These are phyloP conservation scores for Aethina tumida DNA, from an alignment of 1,140 invertebrate genomes.

Conservation along the genomic window DNA sequence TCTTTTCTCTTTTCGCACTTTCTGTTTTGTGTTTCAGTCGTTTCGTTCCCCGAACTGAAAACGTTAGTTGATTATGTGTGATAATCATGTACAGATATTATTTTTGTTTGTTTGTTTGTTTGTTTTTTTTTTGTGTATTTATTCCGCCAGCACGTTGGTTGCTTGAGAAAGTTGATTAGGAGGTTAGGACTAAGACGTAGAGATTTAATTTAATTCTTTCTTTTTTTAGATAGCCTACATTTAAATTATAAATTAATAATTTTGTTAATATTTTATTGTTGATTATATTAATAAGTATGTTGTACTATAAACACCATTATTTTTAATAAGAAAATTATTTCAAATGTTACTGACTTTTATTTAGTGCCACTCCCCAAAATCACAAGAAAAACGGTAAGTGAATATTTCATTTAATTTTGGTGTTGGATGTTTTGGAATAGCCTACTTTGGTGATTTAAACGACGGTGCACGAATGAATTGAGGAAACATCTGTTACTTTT, in stretches of 20 bases:
- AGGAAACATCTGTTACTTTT: no score
- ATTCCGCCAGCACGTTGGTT: conserved; percentile 1
- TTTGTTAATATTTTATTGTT: conserved; percentile 37
- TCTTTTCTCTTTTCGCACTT: no score
- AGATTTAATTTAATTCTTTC: background rate
- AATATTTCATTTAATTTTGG: no score
- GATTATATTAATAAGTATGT: conserved; percentile 35
- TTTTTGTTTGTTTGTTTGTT: conserved; percentile 9
- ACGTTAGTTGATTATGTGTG: conserved; percentile 21
- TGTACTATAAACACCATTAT: conserved; percentile 36
- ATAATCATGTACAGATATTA: conserved; percentile 19
- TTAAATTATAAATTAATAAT: conserved; percentile 16
- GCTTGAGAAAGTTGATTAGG: conserved; percentile 6
- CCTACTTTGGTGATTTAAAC: no score
- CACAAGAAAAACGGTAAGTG: no score
- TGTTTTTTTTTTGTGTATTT: conserved; percentile 5
- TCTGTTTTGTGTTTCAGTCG: no score
- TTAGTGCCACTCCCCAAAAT: conserved; percentile 4
- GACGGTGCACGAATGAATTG: no score
- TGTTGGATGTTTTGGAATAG: no score
- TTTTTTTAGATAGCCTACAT: conserved; percentile 15
- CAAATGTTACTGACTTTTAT: conserved; percentile 10
- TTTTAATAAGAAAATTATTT: conserved; percentile 27
- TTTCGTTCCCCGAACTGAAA: no score
- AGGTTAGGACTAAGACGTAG: conserved; percentile 1